Percentiles rank a stretch among this genome's conserved stretches.
Conservation (phyloP, 2,888 invertebrate genomes). For the Aleiodes alternator region DNA sequence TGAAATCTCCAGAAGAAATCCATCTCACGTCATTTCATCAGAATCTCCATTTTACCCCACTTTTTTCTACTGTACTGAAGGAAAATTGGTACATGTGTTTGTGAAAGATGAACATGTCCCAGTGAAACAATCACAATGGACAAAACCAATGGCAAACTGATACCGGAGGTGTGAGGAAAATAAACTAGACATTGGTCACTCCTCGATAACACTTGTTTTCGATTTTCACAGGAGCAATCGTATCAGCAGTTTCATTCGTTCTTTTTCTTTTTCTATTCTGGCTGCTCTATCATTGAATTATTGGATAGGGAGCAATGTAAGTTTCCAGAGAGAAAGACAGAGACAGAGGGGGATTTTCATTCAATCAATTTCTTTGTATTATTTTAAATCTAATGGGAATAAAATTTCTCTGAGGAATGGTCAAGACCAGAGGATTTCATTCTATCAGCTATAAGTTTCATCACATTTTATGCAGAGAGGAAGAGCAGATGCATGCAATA, state of each 20-base stretch:
- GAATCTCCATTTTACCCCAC: too few species aligned
- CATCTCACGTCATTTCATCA: too few species aligned
- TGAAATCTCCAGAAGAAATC: too few species aligned
- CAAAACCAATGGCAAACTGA: conserved; percentile 10
- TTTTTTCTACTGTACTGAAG: background rate
- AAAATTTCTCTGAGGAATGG: too few species aligned
- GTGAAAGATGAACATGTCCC: background rate
- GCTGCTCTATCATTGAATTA: background rate
- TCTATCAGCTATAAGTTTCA: too few species aligned
- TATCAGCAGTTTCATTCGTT: conserved; percentile 30
- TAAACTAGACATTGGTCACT: conserved; percentile 37
- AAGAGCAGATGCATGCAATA: conserved; percentile 11
- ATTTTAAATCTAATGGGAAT: too few species aligned
- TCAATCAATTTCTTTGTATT: too few species aligned
- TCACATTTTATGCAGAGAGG: background rate
- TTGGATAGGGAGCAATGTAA: background rate
- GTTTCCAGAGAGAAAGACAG: background rate
- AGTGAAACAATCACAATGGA: background rate
- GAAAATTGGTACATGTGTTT: background rate
- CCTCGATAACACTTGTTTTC: conserved; percentile 40
- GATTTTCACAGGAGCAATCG: conserved; percentile 31
- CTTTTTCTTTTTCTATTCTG: background rate
- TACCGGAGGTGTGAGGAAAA: conserved; percentile 23
- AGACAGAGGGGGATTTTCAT: background rate
- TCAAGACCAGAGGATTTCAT: too few species aligned